Conservation (phyloP, 2,888 invertebrate species). For the Clostera curtula region DNA sequence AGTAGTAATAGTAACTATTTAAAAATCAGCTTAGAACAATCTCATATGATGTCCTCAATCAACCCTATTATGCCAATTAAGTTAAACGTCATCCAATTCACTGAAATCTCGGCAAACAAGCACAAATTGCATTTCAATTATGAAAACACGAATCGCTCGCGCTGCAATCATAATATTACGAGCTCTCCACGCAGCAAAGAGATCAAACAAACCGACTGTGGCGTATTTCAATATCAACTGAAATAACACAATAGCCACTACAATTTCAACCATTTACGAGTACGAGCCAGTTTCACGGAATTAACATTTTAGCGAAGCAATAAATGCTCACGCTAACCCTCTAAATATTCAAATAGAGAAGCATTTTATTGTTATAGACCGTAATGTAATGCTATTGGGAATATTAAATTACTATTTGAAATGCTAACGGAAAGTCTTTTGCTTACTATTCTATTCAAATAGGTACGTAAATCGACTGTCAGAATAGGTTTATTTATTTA, state of each 20-base stretch:
- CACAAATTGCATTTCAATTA: too few relatives aligned
- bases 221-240: slow-evolving; percentile 43
- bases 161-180: slow-evolving; percentile 21
- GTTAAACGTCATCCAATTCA: too few relatives aligned
- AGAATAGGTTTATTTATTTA: too few relatives aligned
- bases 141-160: slow-evolving; percentile 14
- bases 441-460: too few relatives aligned
- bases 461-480: too few relatives aligned
- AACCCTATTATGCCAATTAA: too few relatives aligned
- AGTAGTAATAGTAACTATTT: too few relatives aligned
- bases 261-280: slow-evolving; percentile 46
- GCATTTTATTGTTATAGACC: slow-evolving; percentile 37
- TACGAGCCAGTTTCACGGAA: slow-evolving; percentile 54
- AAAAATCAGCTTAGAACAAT: too few relatives aligned
- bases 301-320: slow-evolving; percentile 55
- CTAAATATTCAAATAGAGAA: slow-evolving; percentile 42
- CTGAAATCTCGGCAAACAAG: too few relatives aligned
- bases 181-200: slow-evolving; percentile 27
- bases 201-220: slow-evolving; percentile 37
- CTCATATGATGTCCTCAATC: too few relatives aligned
- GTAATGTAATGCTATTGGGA: slow-evolving; percentile 21
- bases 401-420: slow-evolving; percentile 24
- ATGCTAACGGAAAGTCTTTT: too few relatives aligned
- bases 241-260: slow-evolving; percentile 45
- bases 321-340: slow-evolving; percentile 52